Conservation (phyloP, 64 coral and sea anemone species). For the Montipora efflorescens region DNA sequence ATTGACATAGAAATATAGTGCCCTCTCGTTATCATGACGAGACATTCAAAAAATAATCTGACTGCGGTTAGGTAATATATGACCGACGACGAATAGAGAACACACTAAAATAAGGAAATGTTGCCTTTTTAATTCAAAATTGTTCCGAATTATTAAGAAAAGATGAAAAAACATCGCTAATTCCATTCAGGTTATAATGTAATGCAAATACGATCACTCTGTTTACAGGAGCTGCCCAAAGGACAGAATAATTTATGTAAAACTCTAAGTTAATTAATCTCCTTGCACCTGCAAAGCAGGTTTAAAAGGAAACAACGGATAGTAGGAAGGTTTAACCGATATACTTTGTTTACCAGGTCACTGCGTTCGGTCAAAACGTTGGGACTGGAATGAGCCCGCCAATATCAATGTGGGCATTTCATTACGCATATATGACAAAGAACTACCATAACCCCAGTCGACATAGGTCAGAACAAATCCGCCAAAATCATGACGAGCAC, state of each 20-base stretch:
- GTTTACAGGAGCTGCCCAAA: background rate
- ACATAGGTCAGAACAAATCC: too few species aligned
- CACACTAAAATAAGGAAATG: background rate
- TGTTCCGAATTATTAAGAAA: too few species aligned
- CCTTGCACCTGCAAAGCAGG: background rate
- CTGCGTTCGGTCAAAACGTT: too few species aligned
- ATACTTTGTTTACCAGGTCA: too few species aligned
- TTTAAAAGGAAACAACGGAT: background rate
- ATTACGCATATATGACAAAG: too few species aligned
- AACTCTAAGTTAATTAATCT: background rate
- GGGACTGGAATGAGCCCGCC: too few species aligned
- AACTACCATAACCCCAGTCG: too few species aligned
- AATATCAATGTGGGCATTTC: too few species aligned
- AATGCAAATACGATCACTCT: background rate
- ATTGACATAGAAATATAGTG: background rate
- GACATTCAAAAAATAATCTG: background rate
- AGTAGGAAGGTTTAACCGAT: background rate
- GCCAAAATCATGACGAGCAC: too few species aligned
- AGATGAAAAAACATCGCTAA: too few species aligned
- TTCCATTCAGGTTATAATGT: too few species aligned
- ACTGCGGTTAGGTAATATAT: background rate
- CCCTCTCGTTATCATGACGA: background rate
- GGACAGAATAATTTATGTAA: background rate
- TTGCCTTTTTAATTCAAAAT: background rate
- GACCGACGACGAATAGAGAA: background rate